Evolutionary conservation across 2,797 vertebrate genomes (phyloP), one percentile per base, ranked within the genome.

Genomic region (Chaenodraco wilsoni): DNA sequence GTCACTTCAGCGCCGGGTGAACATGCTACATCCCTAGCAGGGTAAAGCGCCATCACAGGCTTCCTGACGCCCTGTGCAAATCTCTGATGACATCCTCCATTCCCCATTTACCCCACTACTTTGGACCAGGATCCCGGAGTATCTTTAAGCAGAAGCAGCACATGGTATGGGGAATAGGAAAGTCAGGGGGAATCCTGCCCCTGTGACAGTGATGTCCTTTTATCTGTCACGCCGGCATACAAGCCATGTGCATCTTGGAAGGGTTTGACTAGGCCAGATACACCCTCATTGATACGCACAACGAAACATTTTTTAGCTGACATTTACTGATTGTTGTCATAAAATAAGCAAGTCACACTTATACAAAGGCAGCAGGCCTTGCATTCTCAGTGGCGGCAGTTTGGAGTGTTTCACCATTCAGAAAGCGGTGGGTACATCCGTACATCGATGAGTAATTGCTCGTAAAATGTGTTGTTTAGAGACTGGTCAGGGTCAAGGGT

Each of bases 1-100:
- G 94, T 95, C 95, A 93, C 93, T 94, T 93, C 81, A 77, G 75
- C 43, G 40, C 79, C 62, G 75, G 67, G 74, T 74, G 89, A 93
- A 94, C 94, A 94, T 84, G 88, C 77, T 82, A 88, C 87, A 84
- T 72, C 81, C 83, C 79, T 87, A 75, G 85, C 74, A 67, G 84
- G 84, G 65, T 85, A 82, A 88, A 89, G 80, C 58, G 67, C 79
- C 79, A 87, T 90, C 87, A 88, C 68, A 86, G 87, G 76, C 60
- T 62, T 80, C 89, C 86, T 71, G 72, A 75, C 81, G 78, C 79
- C 52, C 61, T 54, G 75, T 82, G 88, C 78, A 91, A 91, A 92
- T 90, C 85, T 88, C 84, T 52, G 72, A 85, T 91, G 91, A 90
- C 91, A 90, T 78, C 45, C 63, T 82, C 88, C 75, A 86, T 87